Evolutionary conservation across 2,797 vertebrate species (phyloP), one percentile per base, ranked within the genome.

Genomic region (Cetoscarus ocellatus): DNA sequence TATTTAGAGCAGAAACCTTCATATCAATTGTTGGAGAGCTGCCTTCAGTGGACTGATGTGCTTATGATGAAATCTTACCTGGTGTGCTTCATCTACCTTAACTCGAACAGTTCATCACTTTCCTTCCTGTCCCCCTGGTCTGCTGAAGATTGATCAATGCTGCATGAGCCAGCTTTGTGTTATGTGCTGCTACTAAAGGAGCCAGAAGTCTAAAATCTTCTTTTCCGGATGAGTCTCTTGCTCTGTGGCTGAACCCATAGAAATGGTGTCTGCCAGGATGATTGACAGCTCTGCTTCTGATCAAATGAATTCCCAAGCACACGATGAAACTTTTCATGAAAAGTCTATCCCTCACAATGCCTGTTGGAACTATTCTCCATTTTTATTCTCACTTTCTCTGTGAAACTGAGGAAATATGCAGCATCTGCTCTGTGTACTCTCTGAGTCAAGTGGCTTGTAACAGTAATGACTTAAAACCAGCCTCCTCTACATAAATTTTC

Each of bases 321-420:
- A n/a, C 12, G 10, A 35, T 19, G 18, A 78, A 75, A 51, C 61
- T 8, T 63, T 44, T 3, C 61, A 68, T 43, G 15, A 27, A 53
- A 3, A 9, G 9, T 18, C 52, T 77, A 70, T 69, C 62, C 43
- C 6, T 67, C 38, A 42, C 8, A 18, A 18, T 38, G 63, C 9
- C 59, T n/a, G 19, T 61, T 78, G 45, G 51, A 73, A 75, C 68
- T 76, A 45, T 7, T 62, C 64, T 61, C 42, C 45, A 54, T 54
- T 19, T 15, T 47, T 15, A 34, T 3, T 1, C n/a, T 63, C 18
- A 14, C 18, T 59, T 63, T 66, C 17, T 60, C 18, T 51, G 56
- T 45, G 51, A 70, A 45, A 10, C 47, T 56, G 48, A 19, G 15
- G 39, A 48, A 53, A 61, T 58, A 50, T 19, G 0, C 10, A 59